Percentiles rank a stretch among this genome's conserved stretches.
Conservation (phyloP, 2,888 invertebrate species). For the Andrena hattorfiana region DNA sequence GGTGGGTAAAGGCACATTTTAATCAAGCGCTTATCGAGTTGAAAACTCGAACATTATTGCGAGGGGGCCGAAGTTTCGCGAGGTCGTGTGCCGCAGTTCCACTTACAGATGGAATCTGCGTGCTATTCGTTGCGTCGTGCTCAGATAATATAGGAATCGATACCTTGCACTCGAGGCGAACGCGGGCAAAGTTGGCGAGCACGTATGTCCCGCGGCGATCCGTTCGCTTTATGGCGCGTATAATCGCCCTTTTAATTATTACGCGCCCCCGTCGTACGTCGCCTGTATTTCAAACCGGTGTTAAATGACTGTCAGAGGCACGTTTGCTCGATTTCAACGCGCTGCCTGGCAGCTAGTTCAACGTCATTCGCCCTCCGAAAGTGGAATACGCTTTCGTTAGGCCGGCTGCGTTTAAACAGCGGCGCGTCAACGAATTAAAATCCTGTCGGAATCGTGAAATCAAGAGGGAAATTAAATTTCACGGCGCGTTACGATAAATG, state of each 20-base stretch:
- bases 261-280: constrained; percentile 12
- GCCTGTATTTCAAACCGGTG: constrained; percentile 25
- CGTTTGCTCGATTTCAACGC: constrained; percentile 40
- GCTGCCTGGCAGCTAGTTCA: constrained; percentile 12
- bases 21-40: constrained; percentile 80
- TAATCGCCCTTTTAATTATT: constrained; percentile 45
- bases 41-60: constrained; percentile 79
- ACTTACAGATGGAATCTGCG: constrained; percentile 55
- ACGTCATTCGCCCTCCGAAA: constrained; percentile 28
- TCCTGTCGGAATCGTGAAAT: constrained; percentile 13
- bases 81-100: constrained; percentile 43
- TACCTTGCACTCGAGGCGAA: constrained; percentile 29
- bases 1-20: constrained; percentile 71
- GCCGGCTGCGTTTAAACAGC: constrained; percentile 35
- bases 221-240: constrained; percentile 29
- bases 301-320: constrained; percentile 49
- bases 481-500: neutral
- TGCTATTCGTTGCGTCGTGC: constrained; percentile 22
- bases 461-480: constrained; percentile 13
- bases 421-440: constrained; percentile 18
- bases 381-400: constrained; percentile 17
- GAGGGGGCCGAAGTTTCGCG: constrained; percentile 56
- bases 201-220: constrained; percentile 26
- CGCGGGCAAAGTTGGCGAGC: constrained; percentile 26
- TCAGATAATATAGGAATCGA: constrained; percentile 51